phyloP scores from a whole-genome alignment of 1,140 invertebrate genomes.

The Macrostomum lignano region DNA sequence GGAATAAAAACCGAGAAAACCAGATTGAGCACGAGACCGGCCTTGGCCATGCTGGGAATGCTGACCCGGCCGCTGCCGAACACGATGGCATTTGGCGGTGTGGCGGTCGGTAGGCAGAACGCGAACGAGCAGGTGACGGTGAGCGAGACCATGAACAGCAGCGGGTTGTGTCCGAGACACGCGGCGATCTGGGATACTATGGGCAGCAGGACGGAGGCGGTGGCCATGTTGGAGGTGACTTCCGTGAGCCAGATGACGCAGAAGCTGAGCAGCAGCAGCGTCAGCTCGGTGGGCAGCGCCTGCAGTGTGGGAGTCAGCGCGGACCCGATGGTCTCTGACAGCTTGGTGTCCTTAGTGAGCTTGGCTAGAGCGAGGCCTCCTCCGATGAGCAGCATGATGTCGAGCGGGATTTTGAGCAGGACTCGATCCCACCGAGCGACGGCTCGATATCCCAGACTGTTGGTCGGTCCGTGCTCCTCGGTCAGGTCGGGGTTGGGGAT shows the following conservation, averaged over 20 bases:
- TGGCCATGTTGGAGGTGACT: slow-evolving; percentile 51
- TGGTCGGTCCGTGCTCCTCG: no score
- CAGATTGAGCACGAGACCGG: slow-evolving; percentile 46
- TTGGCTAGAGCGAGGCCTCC: slow-evolving; percentile 8
- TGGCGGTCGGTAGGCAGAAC: slow-evolving; percentile 45
- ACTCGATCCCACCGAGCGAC: no score
- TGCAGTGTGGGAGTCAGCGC: background rate
- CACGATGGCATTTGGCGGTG: slow-evolving; percentile 62
- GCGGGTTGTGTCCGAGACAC: slow-evolving; percentile 34
- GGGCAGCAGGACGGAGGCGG: slow-evolving; percentile 51
- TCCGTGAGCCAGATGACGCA: slow-evolving; percentile 36
- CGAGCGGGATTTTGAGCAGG: slow-evolving; percentile 8
- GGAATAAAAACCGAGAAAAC: slow-evolving; percentile 40
- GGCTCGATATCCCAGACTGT: no score
- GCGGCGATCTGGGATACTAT: slow-evolving; percentile 43
- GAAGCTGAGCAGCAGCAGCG: slow-evolving; percentile 17
- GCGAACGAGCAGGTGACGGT: slow-evolving; percentile 44
- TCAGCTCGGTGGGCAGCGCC: no score
- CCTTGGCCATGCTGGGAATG: slow-evolving; percentile 29
- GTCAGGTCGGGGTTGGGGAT: no score
- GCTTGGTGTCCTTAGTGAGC: slow-evolving; percentile 4
- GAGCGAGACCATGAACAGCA: slow-evolving; percentile 52
- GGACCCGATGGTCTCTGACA: no score
- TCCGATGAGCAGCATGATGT: slow-evolving; percentile 7
- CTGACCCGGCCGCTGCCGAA: slow-evolving; percentile 28